Evolutionary conservation across 2,888 invertebrate species (phyloP).

Genomic region (Napeogenes inachia): DNA sequence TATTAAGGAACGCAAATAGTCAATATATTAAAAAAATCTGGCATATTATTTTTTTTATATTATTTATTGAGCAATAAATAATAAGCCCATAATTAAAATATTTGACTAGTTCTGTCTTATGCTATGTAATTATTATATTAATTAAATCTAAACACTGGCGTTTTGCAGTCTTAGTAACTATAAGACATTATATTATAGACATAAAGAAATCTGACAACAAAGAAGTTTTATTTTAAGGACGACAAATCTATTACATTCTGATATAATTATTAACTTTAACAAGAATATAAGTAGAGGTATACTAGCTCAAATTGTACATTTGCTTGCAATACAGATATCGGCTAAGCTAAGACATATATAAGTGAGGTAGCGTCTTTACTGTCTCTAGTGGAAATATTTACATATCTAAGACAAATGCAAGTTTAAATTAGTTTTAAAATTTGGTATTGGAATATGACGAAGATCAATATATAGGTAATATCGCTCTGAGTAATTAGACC

Average conservation of each 20-base stretch:
- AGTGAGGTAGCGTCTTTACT: conserved; percentile 77
- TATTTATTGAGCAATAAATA: conserved; percentile 51
- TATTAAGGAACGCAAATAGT: conserved; percentile 35
- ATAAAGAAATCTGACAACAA: conserved; percentile 15
- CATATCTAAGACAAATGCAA: conserved; percentile 65
- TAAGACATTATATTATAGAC: conserved; percentile 14
- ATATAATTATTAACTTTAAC: conserved; percentile 15
- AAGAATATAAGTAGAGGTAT: conserved; percentile 16
- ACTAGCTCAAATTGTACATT: conserved; percentile 27
- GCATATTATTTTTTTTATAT: conserved; percentile 22
- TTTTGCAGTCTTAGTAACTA: conserved; percentile 64
- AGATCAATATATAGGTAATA: conserved; percentile 25
- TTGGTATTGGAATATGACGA: conserved; percentile 56
- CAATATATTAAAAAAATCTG: conserved; percentile 27
- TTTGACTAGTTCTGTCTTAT: conserved; percentile 74
- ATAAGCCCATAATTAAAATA: conserved; percentile 61
- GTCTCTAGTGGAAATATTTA: conserved; percentile 74
- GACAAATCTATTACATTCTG: conserved; percentile 8
- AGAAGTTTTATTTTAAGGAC: neutral
- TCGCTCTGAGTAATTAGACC: conserved; percentile 41
- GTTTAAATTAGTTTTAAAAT: conserved; percentile 43
- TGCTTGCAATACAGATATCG: conserved; percentile 47
- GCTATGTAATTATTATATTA: conserved; percentile 51
- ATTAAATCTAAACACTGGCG: conserved; percentile 65
- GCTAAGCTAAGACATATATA: conserved; percentile 72